These are phyloP conservation scores for Prosopocoilus inquinatus DNA, from an alignment of 2,888 invertebrate genomes.

Conservation along the genomic window DNA sequence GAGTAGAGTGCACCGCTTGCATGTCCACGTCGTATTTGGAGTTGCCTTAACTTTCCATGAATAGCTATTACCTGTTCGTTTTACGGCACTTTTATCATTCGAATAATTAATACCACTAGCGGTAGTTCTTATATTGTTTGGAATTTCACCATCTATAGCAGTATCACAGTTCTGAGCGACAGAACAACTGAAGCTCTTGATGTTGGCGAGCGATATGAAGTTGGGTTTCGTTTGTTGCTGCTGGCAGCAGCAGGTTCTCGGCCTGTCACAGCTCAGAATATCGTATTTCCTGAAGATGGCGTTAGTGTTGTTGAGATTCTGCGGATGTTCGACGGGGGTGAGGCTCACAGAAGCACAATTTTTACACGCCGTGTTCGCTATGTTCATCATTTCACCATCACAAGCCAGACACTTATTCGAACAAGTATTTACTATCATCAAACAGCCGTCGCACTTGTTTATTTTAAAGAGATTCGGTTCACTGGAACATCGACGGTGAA, in stretches of 20 bases:
- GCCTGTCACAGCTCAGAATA: conserved; percentile 40
- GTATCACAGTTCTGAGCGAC: conserved; percentile 43
- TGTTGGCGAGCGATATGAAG: conserved; percentile 44
- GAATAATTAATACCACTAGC: conserved; percentile 47
- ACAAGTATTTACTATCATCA: conserved; percentile 24
- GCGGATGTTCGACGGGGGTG: conserved; percentile 45
- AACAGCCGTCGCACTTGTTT: conserved; percentile 31
- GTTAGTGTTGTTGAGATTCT: conserved; percentile 28
- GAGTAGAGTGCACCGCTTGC: conserved; percentile 72
- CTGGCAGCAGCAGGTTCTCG: conserved; percentile 42
- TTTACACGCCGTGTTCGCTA: conserved; percentile 46
- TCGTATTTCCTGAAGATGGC: conserved; percentile 38
- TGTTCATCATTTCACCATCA: conserved; percentile 43
- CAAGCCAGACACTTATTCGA: conserved; percentile 40
- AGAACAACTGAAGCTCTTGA: conserved; percentile 48
- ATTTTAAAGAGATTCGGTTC: conserved; percentile 24
- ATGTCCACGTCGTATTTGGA: conserved; percentile 59
- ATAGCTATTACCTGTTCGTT: conserved; percentile 34
- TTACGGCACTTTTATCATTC: conserved; percentile 23
- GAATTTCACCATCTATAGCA: conserved; percentile 38
- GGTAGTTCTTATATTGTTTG: conserved; percentile 45
- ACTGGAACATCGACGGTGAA: conserved; percentile 25
- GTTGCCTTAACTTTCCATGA: conserved; percentile 43
- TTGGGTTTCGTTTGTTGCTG: conserved; percentile 39
- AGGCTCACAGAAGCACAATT: conserved; percentile 41